Conservation (phyloP, 2,888 invertebrate species). For the Stenotaenia linearis region DNA sequence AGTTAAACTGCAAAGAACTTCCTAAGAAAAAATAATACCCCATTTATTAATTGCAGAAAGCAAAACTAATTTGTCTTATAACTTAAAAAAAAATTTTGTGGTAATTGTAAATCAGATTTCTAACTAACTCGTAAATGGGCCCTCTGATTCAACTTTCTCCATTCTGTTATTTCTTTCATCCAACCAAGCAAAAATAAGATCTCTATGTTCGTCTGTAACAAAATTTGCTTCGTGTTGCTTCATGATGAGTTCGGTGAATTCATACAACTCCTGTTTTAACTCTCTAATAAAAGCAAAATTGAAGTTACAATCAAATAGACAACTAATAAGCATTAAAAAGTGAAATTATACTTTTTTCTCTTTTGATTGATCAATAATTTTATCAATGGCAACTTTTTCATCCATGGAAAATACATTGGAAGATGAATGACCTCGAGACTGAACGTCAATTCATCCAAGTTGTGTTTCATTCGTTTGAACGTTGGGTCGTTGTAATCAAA, state of each 20-base stretch:
- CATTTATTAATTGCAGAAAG: too few species aligned
- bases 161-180: background rate
- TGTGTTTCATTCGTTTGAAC: background rate
- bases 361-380: background rate
- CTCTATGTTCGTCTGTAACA: background rate
- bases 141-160: background rate
- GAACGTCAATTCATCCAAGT: background rate
- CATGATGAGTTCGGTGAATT: background rate
- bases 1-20: background rate
- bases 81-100: too few species aligned
- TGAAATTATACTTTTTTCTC: background rate
- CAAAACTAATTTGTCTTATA: too few species aligned
- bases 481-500: background rate
- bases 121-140: background rate
- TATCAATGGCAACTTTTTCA: background rate
- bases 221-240: background rate
- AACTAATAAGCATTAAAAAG: background rate
- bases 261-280: background rate
- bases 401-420: conserved; percentile 9
- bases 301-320: background rate
- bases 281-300: background rate
- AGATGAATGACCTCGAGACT: background rate
- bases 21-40: too few species aligned
- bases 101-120: too few species aligned
- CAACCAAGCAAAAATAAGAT: conserved; percentile 24